Conservation (phyloP, 2,888 invertebrate genomes). For the Iselma pallidipennis region DNA sequence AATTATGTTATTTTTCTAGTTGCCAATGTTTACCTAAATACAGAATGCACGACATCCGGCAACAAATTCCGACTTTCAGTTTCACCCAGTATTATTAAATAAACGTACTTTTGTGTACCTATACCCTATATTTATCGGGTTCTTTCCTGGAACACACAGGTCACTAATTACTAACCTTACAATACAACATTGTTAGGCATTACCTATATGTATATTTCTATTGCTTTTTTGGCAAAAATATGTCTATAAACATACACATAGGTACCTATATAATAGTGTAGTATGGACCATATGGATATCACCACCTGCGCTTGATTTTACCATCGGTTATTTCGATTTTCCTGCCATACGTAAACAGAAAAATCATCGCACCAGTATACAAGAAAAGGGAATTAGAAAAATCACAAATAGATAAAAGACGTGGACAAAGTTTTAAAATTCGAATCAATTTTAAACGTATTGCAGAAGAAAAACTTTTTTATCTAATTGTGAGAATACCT, state of each 20-base stretch:
- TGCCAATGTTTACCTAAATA: background rate
- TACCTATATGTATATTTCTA: background rate
- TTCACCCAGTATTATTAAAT: conserved; percentile 33
- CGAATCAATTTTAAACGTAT: too few relatives aligned
- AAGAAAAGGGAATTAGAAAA: too few relatives aligned
- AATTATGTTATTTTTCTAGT: background rate
- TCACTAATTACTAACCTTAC: conserved; percentile 33
- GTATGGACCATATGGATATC: background rate
- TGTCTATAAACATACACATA: background rate
- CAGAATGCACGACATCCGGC: conserved; percentile 32
- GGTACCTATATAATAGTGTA: too few relatives aligned
- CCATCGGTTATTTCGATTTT: background rate
- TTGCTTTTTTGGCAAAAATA: background rate
- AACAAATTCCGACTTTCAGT: conserved; percentile 33
- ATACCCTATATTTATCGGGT: conserved; percentile 35
- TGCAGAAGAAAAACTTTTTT: too few relatives aligned
- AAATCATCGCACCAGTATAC: too few relatives aligned
- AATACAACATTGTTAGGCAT: background rate
- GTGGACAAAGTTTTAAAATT: too few relatives aligned
- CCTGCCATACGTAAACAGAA: background rate
- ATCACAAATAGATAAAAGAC: too few relatives aligned
- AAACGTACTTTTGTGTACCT: conserved; percentile 17
- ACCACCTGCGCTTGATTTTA: background rate
- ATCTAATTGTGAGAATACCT: too few relatives aligned
- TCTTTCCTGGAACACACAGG: conserved; percentile 35